Evolutionary conservation across 2,113 vertebrate genomes (phyloP).

Genomic region (Callorhinus ursinus): DNA sequence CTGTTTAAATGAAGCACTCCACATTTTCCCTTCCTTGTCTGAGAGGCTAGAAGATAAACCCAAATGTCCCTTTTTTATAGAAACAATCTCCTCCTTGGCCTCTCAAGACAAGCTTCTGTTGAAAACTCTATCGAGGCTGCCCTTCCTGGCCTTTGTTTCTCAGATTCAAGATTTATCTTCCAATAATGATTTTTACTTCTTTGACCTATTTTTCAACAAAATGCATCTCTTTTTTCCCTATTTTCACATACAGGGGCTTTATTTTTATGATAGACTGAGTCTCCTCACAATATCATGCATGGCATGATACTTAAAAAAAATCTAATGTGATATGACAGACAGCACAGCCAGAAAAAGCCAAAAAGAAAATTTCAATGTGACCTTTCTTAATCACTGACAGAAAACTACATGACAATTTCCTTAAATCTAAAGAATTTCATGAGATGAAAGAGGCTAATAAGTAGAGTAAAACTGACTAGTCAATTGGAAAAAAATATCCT

Average conservation of each 20-base stretch:
- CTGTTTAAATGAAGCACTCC: slow-evolving; percentile 65
- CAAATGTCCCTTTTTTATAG: slow-evolving; percentile 44
- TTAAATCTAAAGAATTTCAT: background rate
- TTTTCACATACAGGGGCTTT: slow-evolving; percentile 76
- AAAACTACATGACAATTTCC: background rate
- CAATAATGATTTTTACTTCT: slow-evolving; percentile 77
- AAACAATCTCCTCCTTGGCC: slow-evolving; percentile 63
- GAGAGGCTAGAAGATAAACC: slow-evolving; percentile 60
- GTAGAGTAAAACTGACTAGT: background rate
- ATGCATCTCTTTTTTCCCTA: slow-evolving; percentile 53
- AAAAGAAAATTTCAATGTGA: slow-evolving; percentile 66
- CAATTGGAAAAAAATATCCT: background rate
- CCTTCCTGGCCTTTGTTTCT: slow-evolving; percentile 70
- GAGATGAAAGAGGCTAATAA: background rate
- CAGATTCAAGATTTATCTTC: slow-evolving; percentile 60
- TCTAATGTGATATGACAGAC: slow-evolving; percentile 80
- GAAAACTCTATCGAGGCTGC: slow-evolving; percentile 73
- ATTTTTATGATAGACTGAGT: slow-evolving; percentile 71
- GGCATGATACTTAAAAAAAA: slow-evolving; percentile 63
- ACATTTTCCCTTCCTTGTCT: slow-evolving; percentile 64
- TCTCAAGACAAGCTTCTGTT: slow-evolving; percentile 70
- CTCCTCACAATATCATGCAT: slow-evolving; percentile 72
- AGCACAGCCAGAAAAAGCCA: slow-evolving; percentile 66
- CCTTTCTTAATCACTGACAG: slow-evolving; percentile 60
- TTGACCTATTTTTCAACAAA: slow-evolving; percentile 78